Base-by-base conservation (phyloP, 2,888 invertebrate genomes). In the Scaptomyza parva region DNA sequence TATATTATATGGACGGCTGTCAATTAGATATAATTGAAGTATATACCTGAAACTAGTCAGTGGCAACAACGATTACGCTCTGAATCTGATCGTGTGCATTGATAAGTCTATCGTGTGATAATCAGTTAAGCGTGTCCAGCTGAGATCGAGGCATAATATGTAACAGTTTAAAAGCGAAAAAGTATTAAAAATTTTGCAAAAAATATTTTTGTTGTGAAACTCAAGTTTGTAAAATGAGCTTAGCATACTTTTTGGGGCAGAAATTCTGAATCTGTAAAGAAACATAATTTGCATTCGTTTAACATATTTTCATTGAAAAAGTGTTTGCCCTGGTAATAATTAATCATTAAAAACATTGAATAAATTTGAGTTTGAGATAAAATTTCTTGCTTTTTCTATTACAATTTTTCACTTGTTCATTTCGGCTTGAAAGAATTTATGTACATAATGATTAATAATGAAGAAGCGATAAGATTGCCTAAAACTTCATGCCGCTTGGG, bases 171-270 rank as follows among this genome's bases (percentile, higher is more conserved):
- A 35, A 24, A 8, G 8, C 39, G 35, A 8, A 12, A 30, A 17
- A 24, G 40, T 30, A 55, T 0, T 8, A 17, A 24, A 20, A 33
- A 12, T 47, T 12, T 17, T 30, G 3, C 22, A 4, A 6, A 30
- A 6, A 3, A 0, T 9, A n/a, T 12, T 2, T 20, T 26, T 12
- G 18, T 8, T 26, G 12, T 28, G 11, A 11, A 24, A 17, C 11
- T 14, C 5, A 14, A n/a, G 17, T 14, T 11, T 7, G 12, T 3
- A 18, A 5, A 14, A 33, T 41, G 17, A n/a, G 7, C 22, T 26
- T 87, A 87, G 88, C 86, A 86, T 88, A 87, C 87, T 81, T 83
- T 76, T 86, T 75, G 70, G 82, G 87, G 71, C 71, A 44, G 3
- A 14, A 0, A 17, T 35, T 18, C 28, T 6, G 45, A n/a, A 11